Evolutionary conservation across 2,888 invertebrate species (phyloP), one percentile per base, ranked within the genome.

Genomic region (Heliconius sara): DNA sequence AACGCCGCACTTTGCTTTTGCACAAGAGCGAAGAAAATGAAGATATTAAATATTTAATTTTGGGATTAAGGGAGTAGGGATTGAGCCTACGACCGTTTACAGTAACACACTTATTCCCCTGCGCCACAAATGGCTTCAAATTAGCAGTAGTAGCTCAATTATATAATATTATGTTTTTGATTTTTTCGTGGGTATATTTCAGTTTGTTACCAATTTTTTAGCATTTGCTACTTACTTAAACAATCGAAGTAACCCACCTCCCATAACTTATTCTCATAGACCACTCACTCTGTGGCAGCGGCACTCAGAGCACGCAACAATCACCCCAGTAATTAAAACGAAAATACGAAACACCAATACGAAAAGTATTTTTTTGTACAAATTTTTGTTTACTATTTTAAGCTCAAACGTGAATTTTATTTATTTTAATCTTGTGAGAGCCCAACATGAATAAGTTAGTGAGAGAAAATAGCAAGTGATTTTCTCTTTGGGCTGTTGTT

Each of bases 241-340:
- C n/a, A 60, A 60, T n/a, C n/a, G 0, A n/a, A 60, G 6, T 65
- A 27, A 27, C 2, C 2, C 0, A 16, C 10, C 9, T 10, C 0
- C 10, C 4, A 9, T 22, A 16, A 25, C 60, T 65, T 19, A 27
- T 66, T 27, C 66, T 75, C 79, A 70, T 66, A 47, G 43, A 39
- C 16, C 70, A 67, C 7, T 70, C 72, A 70, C 70, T 80, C 80
- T 78, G 70, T 78, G 78, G 66, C 39, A 9, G 22, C 34, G 68
- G 74, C 75, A 81, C 79, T 81, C 77, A 65, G 77, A 60, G 78
- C 81, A 79, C 76, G 80, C 80, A 80, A 70, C 81, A 77, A 76
- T 80, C 80, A 80, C 79, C 81, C 66, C 43, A 70, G 79, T 82
- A 83, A 81, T 81, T 82, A 81, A 83, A 83, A 78, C 78, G 72